Percentiles rank a stretch among this genome's conserved stretches.
phyloP scores from a whole-genome alignment of 2,888 invertebrate species.

The Parapristionchus giblindavisi region DNA sequence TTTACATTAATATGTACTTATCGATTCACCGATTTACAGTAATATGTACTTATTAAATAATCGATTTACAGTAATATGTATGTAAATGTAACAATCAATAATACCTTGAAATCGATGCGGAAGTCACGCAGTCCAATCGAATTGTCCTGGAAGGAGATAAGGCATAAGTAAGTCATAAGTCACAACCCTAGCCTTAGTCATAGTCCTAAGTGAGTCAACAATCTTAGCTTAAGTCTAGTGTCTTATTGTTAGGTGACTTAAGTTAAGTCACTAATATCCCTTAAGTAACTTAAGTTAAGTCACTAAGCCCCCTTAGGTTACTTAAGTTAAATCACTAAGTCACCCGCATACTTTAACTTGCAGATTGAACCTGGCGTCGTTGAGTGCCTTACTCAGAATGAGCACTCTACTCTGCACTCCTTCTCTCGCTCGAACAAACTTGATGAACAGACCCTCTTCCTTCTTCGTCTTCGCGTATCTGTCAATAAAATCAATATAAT shows the following conservation, averaged over 20 bases:
- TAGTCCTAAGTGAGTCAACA: no score
- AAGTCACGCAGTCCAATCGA: constrained; percentile 35
- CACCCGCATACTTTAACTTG: constrained; percentile 25
- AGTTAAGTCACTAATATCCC: no score
- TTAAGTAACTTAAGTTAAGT: no score
- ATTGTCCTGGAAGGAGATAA: constrained; percentile 25
- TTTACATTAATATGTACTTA: neutral
- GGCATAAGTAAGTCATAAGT: no score
- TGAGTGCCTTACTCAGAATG: constrained; percentile 36
- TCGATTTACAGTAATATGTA: neutral
- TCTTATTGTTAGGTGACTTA: no score
- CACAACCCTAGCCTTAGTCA: no score
- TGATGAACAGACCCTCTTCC: constrained; percentile 29
- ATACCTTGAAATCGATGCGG: constrained; percentile 10
- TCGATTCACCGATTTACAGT: neutral
- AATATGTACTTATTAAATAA: neutral
- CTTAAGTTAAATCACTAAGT: no score
- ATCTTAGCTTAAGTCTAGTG: no score
- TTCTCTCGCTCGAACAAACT: constrained; percentile 34
- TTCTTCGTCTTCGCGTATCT: constrained; percentile 33
- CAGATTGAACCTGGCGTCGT: constrained; percentile 33
- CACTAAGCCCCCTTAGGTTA: no score
- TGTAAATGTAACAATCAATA: no score
- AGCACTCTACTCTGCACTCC: constrained; percentile 31
- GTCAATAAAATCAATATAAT: neutral